Base-by-base conservation (phyloP, 2,797 vertebrate species). In the Sebastes cheni region DNA sequence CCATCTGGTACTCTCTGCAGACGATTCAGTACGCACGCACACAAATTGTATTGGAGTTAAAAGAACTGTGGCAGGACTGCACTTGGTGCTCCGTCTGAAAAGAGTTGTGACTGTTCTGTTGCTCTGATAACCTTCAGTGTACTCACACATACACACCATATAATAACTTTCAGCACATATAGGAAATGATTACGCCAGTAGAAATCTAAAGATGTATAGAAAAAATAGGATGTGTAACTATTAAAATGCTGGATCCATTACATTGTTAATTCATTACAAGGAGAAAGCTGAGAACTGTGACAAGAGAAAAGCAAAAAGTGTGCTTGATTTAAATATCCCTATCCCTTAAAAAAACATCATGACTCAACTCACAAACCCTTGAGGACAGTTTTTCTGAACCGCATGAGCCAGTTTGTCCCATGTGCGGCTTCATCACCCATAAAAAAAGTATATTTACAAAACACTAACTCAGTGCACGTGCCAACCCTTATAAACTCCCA, bases 41-140 rank as follows among this genome's bases (percentile, higher is more conserved):
- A 68, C 52, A 82, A 16, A 72, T 39, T 61, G 59, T 74, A 59
- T 30, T 68, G 22, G 42, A 25, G 67, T 61, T 72, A 73, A 80
- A 67, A 80, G 54, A 75, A 20, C 68, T 27, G 30, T 64, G 75
- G 67, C 76, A 77, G 75, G 32, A 62, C 58, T 83, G 79, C 82
- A 89, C 67, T 75, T 81, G 72, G 30, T 61, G 82, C 68, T 84
- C 73, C 52, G 22, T 78, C 32, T 80, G 46, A 83, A 89, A 86
- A 80, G 55, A 83, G 73, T 76, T 4, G 0, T 46, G 71, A 75
- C 64, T 79, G 34, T 77, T 84, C 36, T 72, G 55, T 64, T 68
- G 58, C 67, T 80, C 70, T 67, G 68, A 82, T 81, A 60, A 80
- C 72, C 42, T 56, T 67, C 42, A 36, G n/a, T 6, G 25, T 25